Evolutionary conservation across 1,140 invertebrate genomes (phyloP), one percentile per base, ranked within the genome.

Genomic region (Epicauta chinensis): DNA sequence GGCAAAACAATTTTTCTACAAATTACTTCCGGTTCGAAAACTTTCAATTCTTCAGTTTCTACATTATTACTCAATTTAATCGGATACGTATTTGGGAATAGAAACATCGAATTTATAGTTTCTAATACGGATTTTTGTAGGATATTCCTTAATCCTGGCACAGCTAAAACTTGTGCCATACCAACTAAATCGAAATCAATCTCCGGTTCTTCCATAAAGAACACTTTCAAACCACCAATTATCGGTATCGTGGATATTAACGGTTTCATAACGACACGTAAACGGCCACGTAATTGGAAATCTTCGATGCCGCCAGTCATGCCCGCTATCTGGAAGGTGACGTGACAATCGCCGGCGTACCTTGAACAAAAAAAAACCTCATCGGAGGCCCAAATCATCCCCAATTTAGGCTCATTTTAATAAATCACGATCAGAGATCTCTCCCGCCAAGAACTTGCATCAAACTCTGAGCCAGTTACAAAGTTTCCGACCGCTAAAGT

Each of bases 131-230:
- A 29, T 48, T 41, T 32, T 35, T 17, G 37, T 14, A 48, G 39
- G 15, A 35, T 34, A 64, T 87, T 81, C 10, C 30, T 89, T 42
- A 96, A 77, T 16, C 91, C 91, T 11, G 93, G 93, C 74, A 97
- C 85, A 69, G 96, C 93, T 37, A 60, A 44, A 45, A 63, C 35
- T n/a, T 52, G 44, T 9, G 87, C 91, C 1, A 90, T 77, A 36
- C 92, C 91, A 46, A 94, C 90, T 46, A 97, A 73, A 74, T 95
- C 93, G 68, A 95, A 97, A 72, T 97, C 91, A 57, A 97, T 86
- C 48, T 86, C 84, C 0, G 94, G 94, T 66, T 87, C 90, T 69
- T 93, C 93, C 9, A 97, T 76, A 73, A 97, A 97, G 73, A 93
- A 97, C 39, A 91, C 77, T 68, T 91, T 90, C 11, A 96, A 71